Conservation (phyloP, 2,113 vertebrate species). For the Rhineura floridana region DNA sequence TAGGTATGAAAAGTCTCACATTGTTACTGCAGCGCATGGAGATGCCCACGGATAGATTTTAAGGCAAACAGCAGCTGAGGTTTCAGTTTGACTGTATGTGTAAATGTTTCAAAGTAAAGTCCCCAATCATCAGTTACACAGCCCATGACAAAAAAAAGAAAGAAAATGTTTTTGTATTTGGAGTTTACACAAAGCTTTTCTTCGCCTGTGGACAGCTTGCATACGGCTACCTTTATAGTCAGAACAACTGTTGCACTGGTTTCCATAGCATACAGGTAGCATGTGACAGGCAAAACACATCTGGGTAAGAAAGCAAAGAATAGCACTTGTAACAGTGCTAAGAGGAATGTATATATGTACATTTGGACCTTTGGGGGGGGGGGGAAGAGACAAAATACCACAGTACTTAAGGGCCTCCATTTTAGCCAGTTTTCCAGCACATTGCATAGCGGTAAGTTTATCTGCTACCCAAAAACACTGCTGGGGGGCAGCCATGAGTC, state of each 20-base stretch:
- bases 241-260: background rate
- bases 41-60: constrained; percentile 58
- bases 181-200: constrained; percentile 14
- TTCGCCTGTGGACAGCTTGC: constrained; percentile 13
- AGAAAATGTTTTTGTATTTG: background rate
- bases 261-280: constrained; percentile 21
- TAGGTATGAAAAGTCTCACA: constrained; percentile 61
- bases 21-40: constrained; percentile 37
- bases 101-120: constrained; percentile 62
- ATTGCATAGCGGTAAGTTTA: constrained; percentile 74
- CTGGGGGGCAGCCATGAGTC: constrained; percentile 68
- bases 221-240: constrained; percentile 32
- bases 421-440: constrained; percentile 65
- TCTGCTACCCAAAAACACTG: constrained; percentile 68
- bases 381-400: constrained; percentile 52
- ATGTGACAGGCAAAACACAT: constrained; percentile 27
- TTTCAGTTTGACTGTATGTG: constrained; percentile 55
- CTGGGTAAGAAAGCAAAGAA: constrained; percentile 44
- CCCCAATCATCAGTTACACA: constrained; percentile 38
- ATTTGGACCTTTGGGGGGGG: constrained; percentile 63
- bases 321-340: constrained; percentile 39
- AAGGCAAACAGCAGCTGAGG: constrained; percentile 71
- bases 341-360: constrained; percentile 75
- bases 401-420: constrained; percentile 68
- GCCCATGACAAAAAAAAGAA: constrained; percentile 28